A percentile compares a stretch with the other conserved stretches of the same genome.
phyloP scores from a whole-genome alignment of 2,888 invertebrate genomes.

The Ennomos quercinarius region DNA sequence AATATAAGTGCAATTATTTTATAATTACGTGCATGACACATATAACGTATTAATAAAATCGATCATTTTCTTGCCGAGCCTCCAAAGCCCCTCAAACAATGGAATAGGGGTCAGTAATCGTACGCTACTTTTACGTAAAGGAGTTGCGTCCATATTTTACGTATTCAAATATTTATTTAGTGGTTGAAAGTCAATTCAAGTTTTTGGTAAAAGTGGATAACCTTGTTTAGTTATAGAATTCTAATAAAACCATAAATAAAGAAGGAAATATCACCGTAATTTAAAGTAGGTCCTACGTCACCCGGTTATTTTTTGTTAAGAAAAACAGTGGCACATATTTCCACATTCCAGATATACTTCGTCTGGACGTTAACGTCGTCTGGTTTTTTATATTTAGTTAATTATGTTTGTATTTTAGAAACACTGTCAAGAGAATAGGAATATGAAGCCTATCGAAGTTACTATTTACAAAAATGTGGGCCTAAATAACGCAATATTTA shows the following conservation, averaged over 20 bases:
- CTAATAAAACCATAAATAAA: slow-evolving; percentile 10
- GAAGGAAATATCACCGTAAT: slow-evolving; percentile 21
- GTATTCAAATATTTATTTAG: slow-evolving; percentile 11
- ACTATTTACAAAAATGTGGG: too few species aligned
- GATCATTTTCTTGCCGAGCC: slow-evolving; percentile 5
- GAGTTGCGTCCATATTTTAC: background rate
- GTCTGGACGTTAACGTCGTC: slow-evolving; percentile 15
- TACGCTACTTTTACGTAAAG: background rate
- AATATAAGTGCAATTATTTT: slow-evolving; percentile 10
- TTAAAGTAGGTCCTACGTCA: slow-evolving; percentile 28
- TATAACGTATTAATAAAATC: background rate
- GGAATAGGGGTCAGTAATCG: background rate
- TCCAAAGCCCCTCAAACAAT: slow-evolving; percentile 6
- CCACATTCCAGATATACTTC: slow-evolving; percentile 18
- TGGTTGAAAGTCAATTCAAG: slow-evolving; percentile 5
- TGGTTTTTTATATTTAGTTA: slow-evolving; percentile 27
- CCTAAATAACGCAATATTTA: too few species aligned
- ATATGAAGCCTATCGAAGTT: background rate
- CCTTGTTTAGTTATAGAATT: background rate
- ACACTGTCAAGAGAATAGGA: slow-evolving; percentile 8
- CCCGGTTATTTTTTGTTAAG: slow-evolving; percentile 19
- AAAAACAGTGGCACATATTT: slow-evolving; percentile 15
- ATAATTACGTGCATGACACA: slow-evolving; percentile 1
- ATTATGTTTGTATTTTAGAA: slow-evolving; percentile 14
- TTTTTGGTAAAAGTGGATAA: slow-evolving; percentile 2